Base-by-base conservation (phyloP, 92 coral and sea anemone genomes). In the Epizoanthus ramosus region DNA sequence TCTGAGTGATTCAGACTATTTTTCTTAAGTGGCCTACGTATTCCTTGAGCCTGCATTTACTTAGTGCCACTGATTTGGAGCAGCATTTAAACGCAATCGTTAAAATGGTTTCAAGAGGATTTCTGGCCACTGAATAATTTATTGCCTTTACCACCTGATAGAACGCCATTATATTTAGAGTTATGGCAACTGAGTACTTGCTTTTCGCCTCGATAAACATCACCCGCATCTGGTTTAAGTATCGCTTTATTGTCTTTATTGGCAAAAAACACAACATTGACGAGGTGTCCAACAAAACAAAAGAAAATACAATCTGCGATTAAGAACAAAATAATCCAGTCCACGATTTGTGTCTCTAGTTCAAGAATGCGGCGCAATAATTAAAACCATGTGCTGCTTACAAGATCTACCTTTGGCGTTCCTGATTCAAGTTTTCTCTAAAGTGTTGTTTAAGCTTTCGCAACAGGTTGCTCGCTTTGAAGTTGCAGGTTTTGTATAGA, bases 161-260 rank as follows among this genome's bases (percentile, higher is more conserved):
- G 39, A 63, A 57, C n/a, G 28, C 19, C 14, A n/a, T 31, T 33
- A 69, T 77, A 70, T 77, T 77, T 77, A 77, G 14, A 14, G 58
- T 60, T 50, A 9, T 50, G 54, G 54, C 16, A 12, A 50, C 54
- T 50, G 54, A 50, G 54, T 50, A 50, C 54, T 50, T 50, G 16
- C 54, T 50, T 39, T 43, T 77, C 58, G 71, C 82, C 82, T 77
- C 71, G 82, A 17, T 61, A 60, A 61, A 61, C 82, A 77, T 61
- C 80, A 77, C 70, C 82, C 70, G 82, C 58, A 60, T 37, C 71
- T 15, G 47, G 39, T 59, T 21, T 57, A 77, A 61, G 39, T 69
- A 77, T 41, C 69, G 58, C 71, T 77, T 57, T 41, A 35, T 31
- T n/a, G 68, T 75, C 35, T 58, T 77, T 77, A 37, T 77, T 60